Base-by-base conservation (phyloP, 2,888 invertebrate genomes). In the Phyllotreta striolata region DNA sequence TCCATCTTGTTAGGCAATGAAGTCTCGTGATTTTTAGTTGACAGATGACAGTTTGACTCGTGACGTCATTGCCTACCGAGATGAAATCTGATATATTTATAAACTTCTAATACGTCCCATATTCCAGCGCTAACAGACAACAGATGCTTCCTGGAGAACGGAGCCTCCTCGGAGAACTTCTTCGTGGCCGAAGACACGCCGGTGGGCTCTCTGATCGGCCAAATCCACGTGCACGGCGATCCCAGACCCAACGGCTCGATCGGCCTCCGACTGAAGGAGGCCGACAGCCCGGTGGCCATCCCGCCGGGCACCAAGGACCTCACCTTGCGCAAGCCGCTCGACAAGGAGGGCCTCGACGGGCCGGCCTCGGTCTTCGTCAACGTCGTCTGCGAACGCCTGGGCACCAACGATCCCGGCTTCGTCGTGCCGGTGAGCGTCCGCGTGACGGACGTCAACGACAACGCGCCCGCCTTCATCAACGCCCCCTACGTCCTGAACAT, bases 381-480 rank as follows among this genome's bases (percentile, higher is more conserved):
- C 80, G 89, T 95, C 69, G 89, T 94, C 67, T 95, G 95, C 80
- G 92, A 93, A 75, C 84, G 92, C 64, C 85, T 91, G 55, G 55
- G 69, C 24, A 91, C 92, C 9, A 60, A 72, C 13, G 80, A 79
- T 70, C 80, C 80, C 86, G 91, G 89, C 68, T 91, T 92, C 78
- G 87, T 90, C 62, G 91, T 93, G 76, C 93, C 93, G 0, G 89
- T 93, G 39, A 91, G 90, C 71, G 89, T 93, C 56, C 87, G 94
- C 72, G 95, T 95, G 63, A 93, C 92, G 70, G 95, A 96, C 81
- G 93, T 92, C 66, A 95, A 95, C 80, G 95, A 95, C 83, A 95
- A 95, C 82, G 91, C 93, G 6, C 95, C 95, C 0, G 85, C 85
- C 76, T 95, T 95, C 85, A 84, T 87, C 64, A 92, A 91, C 70